Conservation (phyloP, 2,888 invertebrate genomes). For the Polydrusus cervinus region DNA sequence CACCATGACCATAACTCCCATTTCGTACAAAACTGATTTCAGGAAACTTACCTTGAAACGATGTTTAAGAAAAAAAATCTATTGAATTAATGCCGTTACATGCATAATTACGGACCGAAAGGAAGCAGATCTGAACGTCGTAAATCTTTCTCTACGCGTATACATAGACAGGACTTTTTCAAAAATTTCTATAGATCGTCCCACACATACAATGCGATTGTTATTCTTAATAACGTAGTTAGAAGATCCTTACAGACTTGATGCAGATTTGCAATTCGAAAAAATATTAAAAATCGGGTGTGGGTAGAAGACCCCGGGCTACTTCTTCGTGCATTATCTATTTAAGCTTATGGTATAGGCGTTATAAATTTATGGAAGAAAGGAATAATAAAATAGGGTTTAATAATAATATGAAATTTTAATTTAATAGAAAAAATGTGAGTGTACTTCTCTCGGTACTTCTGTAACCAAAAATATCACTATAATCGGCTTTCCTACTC, state of each 20-base stretch:
- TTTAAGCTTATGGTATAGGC: constrained; percentile 14
- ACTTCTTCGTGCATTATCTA: constrained; percentile 41
- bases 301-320: constrained; percentile 39
- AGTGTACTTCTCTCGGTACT: too few relatives aligned
- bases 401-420: too few relatives aligned
- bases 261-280: constrained; percentile 40
- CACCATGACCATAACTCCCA: too few relatives aligned
- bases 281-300: constrained; percentile 28
- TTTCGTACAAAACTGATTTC: neutral
- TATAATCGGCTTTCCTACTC: too few relatives aligned
- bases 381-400: neutral
- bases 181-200: constrained; percentile 47
- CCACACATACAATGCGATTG: constrained; percentile 49
- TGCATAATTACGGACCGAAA: constrained; percentile 40
- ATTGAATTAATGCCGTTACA: constrained; percentile 39
- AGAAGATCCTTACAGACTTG: constrained; percentile 40
- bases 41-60: constrained; percentile 3
- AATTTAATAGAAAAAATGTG: too few relatives aligned
- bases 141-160: constrained; percentile 46
- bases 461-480: too few relatives aligned
- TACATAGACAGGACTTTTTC: constrained; percentile 32
- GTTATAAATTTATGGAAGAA: constrained; percentile 11
- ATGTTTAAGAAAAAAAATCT: constrained; percentile 12
- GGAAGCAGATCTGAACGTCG: constrained; percentile 43
- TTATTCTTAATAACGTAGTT: constrained; percentile 47